These are phyloP conservation scores for Oreocharis arfaki DNA, from an alignment of 2,113 vertebrate genomes.

Conservation along the genomic window DNA sequence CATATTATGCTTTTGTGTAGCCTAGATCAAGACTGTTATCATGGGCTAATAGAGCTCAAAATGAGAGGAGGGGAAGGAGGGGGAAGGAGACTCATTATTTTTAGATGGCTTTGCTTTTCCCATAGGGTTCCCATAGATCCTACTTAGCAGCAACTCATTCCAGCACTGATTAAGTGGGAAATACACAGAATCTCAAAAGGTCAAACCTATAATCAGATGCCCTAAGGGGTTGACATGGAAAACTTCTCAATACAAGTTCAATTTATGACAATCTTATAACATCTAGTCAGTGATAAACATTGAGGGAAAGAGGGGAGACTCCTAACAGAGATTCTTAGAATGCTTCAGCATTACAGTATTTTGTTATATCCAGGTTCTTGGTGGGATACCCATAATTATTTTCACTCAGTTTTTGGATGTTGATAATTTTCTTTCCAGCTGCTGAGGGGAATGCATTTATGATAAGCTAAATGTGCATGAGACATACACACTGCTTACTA, in stretches of 20 bases:
- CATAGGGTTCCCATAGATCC: slow-evolving; percentile 74
- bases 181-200: slow-evolving; percentile 80
- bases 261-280: slow-evolving; percentile 66
- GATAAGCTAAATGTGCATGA: not conserved
- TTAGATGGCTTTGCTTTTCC: slow-evolving; percentile 78
- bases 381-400: not conserved
- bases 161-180: slow-evolving; percentile 81
- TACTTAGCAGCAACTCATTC: slow-evolving; percentile 80
- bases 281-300: slow-evolving; percentile 7
- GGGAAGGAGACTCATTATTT: slow-evolving; percentile 77
- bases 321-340: not conserved
- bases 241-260: slow-evolving; percentile 73
- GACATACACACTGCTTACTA: not conserved
- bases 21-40: slow-evolving; percentile 63
- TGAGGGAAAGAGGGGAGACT: not conserved
- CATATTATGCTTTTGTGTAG: slow-evolving; percentile 52
- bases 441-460: not conserved
- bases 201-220: slow-evolving; percentile 81
- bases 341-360: not conserved
- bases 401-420: not conserved
- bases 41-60: slow-evolving; percentile 71
- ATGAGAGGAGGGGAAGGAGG: slow-evolving; percentile 13
- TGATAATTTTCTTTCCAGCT: slow-evolving; percentile 10
- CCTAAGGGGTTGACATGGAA: slow-evolving; percentile 71
- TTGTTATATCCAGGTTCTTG: not conserved